Percentiles rank a stretch among this genome's conserved stretches.
phyloP scores from a whole-genome alignment of 2,797 vertebrate genomes.

The Spinibarbus caldwelli region DNA sequence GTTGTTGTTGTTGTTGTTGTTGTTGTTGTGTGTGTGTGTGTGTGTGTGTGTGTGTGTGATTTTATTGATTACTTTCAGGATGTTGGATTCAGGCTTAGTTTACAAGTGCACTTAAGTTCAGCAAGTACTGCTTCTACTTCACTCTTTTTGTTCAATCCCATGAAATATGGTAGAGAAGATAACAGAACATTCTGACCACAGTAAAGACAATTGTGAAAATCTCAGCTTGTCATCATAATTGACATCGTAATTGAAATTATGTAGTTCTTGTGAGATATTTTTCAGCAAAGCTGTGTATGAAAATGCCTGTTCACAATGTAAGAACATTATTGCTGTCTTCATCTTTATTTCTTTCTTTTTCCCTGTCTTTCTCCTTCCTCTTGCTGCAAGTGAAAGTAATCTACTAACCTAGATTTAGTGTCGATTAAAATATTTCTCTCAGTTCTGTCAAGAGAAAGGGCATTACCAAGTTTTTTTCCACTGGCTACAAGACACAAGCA shows the following conservation, averaged over 20 bases:
- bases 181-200: constrained; percentile 15
- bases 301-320: not conserved
- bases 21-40: no score
- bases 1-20: no score
- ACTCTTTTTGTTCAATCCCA: not conserved
- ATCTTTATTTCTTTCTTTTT: not conserved
- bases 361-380: not conserved
- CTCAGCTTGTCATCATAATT: not conserved
- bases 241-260: not conserved
- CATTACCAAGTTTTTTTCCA: not conserved
- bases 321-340: not conserved
- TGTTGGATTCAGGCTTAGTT: not conserved
- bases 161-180: not conserved
- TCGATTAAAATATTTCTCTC: not conserved
- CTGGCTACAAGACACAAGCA: not conserved
- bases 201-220: not conserved
- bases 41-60: not conserved
- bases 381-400: not conserved
- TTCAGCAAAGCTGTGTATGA: not conserved
- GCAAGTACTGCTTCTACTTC: not conserved
- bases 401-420: not conserved
- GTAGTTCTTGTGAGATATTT: not conserved
- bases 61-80: constrained; percentile 9
- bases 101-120: not conserved
- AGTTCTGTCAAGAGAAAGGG: not conserved